A percentile compares a stretch with the other conserved stretches of the same genome.
Conservation (phyloP, 2,113 vertebrate species). For the Periophthalmodon schlosseri region DNA sequence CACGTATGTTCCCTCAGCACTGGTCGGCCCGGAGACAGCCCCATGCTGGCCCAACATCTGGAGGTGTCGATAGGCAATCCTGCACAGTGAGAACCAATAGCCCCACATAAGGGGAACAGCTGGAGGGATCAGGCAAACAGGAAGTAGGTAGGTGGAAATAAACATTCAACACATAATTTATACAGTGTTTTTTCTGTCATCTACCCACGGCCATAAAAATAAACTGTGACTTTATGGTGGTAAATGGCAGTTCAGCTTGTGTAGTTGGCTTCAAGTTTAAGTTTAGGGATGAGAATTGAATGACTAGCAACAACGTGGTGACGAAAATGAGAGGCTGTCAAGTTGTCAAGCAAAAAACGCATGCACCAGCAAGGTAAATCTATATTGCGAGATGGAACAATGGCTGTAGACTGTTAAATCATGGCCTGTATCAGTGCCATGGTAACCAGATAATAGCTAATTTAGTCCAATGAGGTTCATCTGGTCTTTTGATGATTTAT, state of each 20-base stretch:
- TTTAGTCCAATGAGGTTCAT: no score
- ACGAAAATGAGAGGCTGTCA: background rate
- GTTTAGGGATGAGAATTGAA: background rate
- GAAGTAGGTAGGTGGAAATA: constrained; percentile 9
- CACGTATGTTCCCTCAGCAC: constrained; percentile 10
- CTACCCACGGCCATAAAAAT: background rate
- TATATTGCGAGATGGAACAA: background rate
- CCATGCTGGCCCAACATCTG: constrained; percentile 51
- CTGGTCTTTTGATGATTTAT: no score
- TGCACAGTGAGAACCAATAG: constrained; percentile 11
- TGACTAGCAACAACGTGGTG: background rate
- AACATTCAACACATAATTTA: constrained; percentile 6
- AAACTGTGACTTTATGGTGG: background rate
- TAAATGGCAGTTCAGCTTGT: background rate
- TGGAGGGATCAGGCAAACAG: constrained; percentile 1
- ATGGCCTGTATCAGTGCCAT: background rate
- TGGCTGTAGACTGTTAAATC: no score
- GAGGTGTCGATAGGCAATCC: constrained; percentile 16
- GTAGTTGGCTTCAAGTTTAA: background rate
- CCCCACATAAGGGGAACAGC: background rate
- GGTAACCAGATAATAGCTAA: background rate
- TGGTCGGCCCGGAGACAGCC: constrained; percentile 8
- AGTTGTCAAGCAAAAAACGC: background rate
- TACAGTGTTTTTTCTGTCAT: background rate
- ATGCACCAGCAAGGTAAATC: background rate